phyloP scores from a whole-genome alignment of 2,888 invertebrate species.

The Eupithecia exiguata region DNA sequence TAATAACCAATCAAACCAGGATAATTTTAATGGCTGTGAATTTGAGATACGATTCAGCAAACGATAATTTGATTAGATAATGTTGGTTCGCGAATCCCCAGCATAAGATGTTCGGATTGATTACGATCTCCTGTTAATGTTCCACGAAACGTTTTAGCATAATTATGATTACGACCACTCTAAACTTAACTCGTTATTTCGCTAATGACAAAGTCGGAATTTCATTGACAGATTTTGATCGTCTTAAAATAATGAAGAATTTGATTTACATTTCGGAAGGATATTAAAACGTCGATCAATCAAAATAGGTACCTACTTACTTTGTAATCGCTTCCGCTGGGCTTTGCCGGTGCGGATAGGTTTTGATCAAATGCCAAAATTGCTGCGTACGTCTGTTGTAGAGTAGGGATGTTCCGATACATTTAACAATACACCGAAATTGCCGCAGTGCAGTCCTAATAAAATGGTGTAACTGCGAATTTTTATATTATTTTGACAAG shows the following conservation, averaged over 20 bases:
- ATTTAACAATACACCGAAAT: conserved; percentile 42
- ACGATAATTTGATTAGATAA: conserved; percentile 34
- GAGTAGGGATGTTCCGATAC: conserved; percentile 40
- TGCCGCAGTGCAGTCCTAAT: conserved; percentile 48
- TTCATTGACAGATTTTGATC: conserved; percentile 43
- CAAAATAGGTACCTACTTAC: conserved; percentile 19
- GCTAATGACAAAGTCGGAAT: conserved; percentile 40
- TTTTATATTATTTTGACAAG: conserved; percentile 39
- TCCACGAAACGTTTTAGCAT: conserved; percentile 37
- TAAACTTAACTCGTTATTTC: conserved; percentile 47
- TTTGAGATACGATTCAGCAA: conserved; percentile 24
- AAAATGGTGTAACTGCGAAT: conserved; percentile 39
- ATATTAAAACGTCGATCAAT: conserved; percentile 48
- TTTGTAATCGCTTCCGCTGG: conserved; percentile 39
- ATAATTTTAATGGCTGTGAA: neutral
- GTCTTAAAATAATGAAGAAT: conserved; percentile 44
- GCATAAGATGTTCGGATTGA: conserved; percentile 31
- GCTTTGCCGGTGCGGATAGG: conserved; percentile 35
- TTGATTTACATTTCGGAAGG: conserved; percentile 42
- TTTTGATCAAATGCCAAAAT: conserved; percentile 49
- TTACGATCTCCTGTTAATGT: conserved; percentile 35
- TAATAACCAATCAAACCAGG: neutral
- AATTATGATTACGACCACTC: conserved; percentile 45
- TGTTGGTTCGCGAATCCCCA: conserved; percentile 21
- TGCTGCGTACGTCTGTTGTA: conserved; percentile 32